Conservation (phyloP, 2,113 vertebrate genomes). For the Pelvicachromis taeniatus region DNA sequence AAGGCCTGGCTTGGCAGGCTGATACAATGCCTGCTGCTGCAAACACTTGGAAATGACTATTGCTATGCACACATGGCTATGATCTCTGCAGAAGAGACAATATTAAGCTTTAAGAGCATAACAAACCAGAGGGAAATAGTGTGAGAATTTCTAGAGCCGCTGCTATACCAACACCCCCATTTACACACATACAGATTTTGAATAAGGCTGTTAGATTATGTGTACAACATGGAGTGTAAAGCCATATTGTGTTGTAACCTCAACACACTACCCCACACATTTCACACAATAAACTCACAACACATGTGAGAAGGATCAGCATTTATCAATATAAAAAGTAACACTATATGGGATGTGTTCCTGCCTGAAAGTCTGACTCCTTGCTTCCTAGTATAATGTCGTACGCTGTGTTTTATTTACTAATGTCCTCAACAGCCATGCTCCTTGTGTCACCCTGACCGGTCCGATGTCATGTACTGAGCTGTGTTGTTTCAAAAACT, state of each 20-base stretch:
- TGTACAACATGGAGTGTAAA: neutral
- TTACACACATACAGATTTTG: neutral
- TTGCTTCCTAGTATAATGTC: neutral
- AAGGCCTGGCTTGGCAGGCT: conserved; percentile 38
- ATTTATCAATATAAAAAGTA: neutral
- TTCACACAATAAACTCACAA: conserved; percentile 21
- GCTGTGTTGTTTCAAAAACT: neutral
- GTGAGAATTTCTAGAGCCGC: neutral
- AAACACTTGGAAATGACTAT: neutral
- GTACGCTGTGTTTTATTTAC: neutral
- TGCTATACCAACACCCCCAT: neutral
- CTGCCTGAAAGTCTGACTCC: neutral
- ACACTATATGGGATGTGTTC: neutral
- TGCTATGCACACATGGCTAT: neutral
- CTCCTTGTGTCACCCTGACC: neutral
- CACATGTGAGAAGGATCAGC: neutral
- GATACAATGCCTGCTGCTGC: conserved; percentile 10
- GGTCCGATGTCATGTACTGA: neutral
- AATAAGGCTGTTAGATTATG: conserved; percentile 11
- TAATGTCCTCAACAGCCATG: neutral
- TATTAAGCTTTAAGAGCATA: neutral
- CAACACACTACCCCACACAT: conserved; percentile 1
- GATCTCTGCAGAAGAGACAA: neutral
- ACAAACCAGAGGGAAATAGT: neutral
- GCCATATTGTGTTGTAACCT: conserved; percentile 14